Evolutionary conservation across 1,140 invertebrate genomes (phyloP).

Genomic region (Nymphalis io): DNA sequence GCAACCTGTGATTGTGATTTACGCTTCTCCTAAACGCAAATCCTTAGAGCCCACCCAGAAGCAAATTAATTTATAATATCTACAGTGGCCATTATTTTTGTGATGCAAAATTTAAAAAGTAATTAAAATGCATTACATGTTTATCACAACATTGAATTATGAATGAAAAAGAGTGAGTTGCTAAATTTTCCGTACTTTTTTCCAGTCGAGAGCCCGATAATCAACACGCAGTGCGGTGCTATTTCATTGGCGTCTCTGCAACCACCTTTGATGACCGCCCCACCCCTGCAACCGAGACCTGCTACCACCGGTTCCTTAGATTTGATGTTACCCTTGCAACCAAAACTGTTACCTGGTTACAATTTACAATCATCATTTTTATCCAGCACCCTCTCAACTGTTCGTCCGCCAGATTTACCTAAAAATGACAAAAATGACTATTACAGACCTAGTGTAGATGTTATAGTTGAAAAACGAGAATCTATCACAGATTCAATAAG

Average conservation of each 20-base stretch:
- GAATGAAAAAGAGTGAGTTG: background rate
- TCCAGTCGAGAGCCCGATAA: slow-evolving; percentile 76
- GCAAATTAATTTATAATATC: slow-evolving; percentile 2
- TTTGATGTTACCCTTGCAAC: slow-evolving; percentile 84
- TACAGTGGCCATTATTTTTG: background rate
- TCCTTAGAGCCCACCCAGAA: background rate
- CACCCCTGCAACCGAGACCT: slow-evolving; percentile 84
- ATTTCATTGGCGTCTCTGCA: slow-evolving; percentile 77
- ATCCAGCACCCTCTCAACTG: slow-evolving; percentile 71
- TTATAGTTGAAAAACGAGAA: slow-evolving; percentile 68
- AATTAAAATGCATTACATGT: too few relatives aligned
- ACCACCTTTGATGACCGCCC: slow-evolving; percentile 75
- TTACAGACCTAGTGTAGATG: slow-evolving; percentile 62
- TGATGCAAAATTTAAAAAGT: background rate
- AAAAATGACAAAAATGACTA: slow-evolving; percentile 48
- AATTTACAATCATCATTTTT: slow-evolving; percentile 73
- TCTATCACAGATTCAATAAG: slow-evolving; percentile 47
- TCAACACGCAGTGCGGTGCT: slow-evolving; percentile 74
- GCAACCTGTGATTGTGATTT: slow-evolving; percentile 33
- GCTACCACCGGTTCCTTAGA: slow-evolving; percentile 85
- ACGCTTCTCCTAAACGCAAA: slow-evolving; percentile 26
- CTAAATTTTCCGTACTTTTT: slow-evolving; percentile 39
- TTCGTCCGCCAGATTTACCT: slow-evolving; percentile 68
- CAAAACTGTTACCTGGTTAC: slow-evolving; percentile 81
- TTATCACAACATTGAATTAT: background rate